These are phyloP conservation scores for Rhingia campestris DNA, from an alignment of 2,888 invertebrate species.

Conservation along the genomic window DNA sequence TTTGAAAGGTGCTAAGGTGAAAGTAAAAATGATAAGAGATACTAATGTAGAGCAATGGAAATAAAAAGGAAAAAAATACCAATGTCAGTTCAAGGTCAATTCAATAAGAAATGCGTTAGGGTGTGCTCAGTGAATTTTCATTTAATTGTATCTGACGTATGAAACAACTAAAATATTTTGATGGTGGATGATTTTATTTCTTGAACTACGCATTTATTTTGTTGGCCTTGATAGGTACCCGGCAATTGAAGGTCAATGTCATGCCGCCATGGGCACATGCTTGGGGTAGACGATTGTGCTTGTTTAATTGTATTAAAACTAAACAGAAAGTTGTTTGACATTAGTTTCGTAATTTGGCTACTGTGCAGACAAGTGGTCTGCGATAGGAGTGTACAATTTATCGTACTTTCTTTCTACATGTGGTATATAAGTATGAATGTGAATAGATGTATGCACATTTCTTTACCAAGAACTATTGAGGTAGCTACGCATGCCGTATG, in stretches of 20 bases:
- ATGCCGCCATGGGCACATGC: neutral
- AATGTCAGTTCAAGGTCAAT: conserved; percentile 78
- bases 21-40: conserved; percentile 4
- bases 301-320: neutral
- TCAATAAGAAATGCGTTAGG: conserved; percentile 10
- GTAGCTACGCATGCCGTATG: no score
- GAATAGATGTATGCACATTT: no score
- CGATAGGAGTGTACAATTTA: neutral
- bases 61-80: conserved; percentile 29
- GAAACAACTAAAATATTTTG: neutral
- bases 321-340: neutral
- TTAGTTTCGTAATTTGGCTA: neutral
- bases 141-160: neutral
- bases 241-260: conserved; percentile 64
- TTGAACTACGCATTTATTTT: conserved; percentile 11
- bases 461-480: no score
- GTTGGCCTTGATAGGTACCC: conserved; percentile 57
- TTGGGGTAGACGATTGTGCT: neutral
- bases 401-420: neutral
- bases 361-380: neutral
- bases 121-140: neutral
- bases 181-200: neutral
- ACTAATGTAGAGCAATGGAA: neutral
- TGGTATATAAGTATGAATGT: neutral
- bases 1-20: conserved; percentile 5